phyloP scores from a whole-genome alignment of 2,888 invertebrate genomes.

The Seira ritae region DNA sequence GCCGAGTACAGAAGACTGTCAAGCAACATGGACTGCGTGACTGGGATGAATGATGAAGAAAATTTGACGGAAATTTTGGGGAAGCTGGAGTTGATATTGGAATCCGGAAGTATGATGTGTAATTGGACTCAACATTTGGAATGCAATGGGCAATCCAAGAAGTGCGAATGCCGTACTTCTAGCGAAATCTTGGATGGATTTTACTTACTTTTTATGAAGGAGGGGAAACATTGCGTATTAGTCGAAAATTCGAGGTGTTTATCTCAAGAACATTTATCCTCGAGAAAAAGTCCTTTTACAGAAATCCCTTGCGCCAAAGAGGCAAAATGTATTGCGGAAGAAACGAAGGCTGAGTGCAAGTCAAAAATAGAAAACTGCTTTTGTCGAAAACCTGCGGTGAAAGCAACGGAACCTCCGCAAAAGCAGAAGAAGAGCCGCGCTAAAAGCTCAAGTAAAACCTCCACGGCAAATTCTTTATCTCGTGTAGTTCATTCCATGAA shows the following conservation, averaged over 20 bases:
- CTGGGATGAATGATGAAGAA: slow-evolving; percentile 53
- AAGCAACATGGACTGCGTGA: slow-evolving; percentile 55
- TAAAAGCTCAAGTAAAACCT: slow-evolving; percentile 27
- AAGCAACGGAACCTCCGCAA: slow-evolving; percentile 18
- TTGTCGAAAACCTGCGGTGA: slow-evolving; percentile 37
- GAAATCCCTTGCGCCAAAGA: slow-evolving; percentile 49
- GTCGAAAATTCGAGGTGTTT: slow-evolving; percentile 54
- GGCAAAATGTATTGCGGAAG: slow-evolving; percentile 52
- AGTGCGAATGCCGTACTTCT: slow-evolving; percentile 46
- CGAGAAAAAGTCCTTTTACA: slow-evolving; percentile 36
- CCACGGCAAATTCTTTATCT: neutral
- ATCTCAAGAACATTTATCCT: slow-evolving; percentile 43
- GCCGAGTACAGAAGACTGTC: slow-evolving; percentile 50
- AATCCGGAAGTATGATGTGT: slow-evolving; percentile 42
- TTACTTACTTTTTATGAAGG: slow-evolving; percentile 49
- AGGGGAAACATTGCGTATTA: slow-evolving; percentile 39
- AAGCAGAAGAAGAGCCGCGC: slow-evolving; percentile 48
- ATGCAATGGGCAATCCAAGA: slow-evolving; percentile 49
- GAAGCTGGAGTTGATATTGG: slow-evolving; percentile 49
- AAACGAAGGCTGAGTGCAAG: slow-evolving; percentile 56
- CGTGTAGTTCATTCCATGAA: neutral
- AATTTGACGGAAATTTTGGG: slow-evolving; percentile 49
- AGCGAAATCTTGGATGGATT: slow-evolving; percentile 52
- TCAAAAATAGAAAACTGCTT: slow-evolving; percentile 57
- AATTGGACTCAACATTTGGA: slow-evolving; percentile 50